Conservation (phyloP, 2,888 invertebrate genomes). For the Eupeodes luniger region DNA sequence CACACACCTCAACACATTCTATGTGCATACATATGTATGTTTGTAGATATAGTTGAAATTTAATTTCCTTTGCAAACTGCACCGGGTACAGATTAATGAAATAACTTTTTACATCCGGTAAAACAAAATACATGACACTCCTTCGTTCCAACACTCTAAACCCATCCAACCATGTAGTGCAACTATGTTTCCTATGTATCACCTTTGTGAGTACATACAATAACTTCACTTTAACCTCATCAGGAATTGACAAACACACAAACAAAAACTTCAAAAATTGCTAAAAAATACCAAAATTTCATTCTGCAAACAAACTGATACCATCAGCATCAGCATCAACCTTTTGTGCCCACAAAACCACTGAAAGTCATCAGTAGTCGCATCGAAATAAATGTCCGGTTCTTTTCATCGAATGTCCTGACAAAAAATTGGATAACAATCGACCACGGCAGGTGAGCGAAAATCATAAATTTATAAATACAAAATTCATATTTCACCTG, state of each 20-base stretch:
- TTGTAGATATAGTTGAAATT: background rate
- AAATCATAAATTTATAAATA: slow-evolving; percentile 41
- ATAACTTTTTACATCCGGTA: slow-evolving; percentile 67
- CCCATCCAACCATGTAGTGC: background rate
- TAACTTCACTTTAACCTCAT: too few species aligned
- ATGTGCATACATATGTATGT: too few species aligned
- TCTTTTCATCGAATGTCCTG: slow-evolving; percentile 40
- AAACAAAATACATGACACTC: background rate
- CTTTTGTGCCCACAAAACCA: slow-evolving; percentile 21
- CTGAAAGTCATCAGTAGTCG: slow-evolving; percentile 52
- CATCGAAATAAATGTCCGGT: slow-evolving; percentile 65
- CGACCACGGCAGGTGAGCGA: slow-evolving; percentile 25
- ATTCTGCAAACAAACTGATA: background rate
- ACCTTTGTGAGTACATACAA: background rate
- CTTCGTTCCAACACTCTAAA: background rate
- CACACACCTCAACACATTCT: background rate
- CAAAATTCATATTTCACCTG: background rate
- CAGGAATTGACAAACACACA: background rate
- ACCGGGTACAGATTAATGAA: slow-evolving; percentile 70
- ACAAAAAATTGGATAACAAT: slow-evolving; percentile 32
- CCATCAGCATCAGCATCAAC: background rate
- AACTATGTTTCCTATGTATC: background rate
- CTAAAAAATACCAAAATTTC: background rate
- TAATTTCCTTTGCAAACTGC: slow-evolving; percentile 61
- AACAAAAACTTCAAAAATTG: background rate